Evolutionary conservation across 2,888 invertebrate species (phyloP).

Genomic region (Catonia carolina): DNA sequence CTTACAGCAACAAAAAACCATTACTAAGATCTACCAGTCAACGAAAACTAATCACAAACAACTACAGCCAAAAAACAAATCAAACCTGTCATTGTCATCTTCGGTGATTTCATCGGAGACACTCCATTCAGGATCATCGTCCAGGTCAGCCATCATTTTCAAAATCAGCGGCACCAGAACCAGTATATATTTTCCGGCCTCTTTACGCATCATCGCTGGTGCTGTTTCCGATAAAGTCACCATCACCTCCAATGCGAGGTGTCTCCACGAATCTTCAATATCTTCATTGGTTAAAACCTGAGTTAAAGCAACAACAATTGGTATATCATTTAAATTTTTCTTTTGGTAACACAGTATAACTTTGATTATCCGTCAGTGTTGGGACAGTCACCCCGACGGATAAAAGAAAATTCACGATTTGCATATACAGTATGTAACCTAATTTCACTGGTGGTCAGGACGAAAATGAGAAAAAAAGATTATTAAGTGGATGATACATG

Average conservation of each 20-base stretch:
- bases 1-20: too few relatives aligned
- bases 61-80: too few relatives aligned
- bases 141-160: constrained; percentile 91
- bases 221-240: constrained; percentile 87
- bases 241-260: constrained; percentile 82
- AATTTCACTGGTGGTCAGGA: too few relatives aligned
- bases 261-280: constrained; percentile 75
- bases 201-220: constrained; percentile 93
- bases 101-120: constrained; percentile 79
- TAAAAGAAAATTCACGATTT: too few relatives aligned
- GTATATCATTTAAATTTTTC: neutral
- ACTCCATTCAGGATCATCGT: constrained; percentile 87
- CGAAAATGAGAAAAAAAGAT: too few relatives aligned
- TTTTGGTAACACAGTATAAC: neutral
- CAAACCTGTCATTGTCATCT: constrained; percentile 78
- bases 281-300: constrained; percentile 64
- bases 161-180: constrained; percentile 76
- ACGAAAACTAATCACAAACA: too few relatives aligned
- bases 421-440: too few relatives aligned
- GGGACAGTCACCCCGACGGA: too few relatives aligned
- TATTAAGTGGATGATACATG: too few relatives aligned
- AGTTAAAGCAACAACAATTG: too few relatives aligned
- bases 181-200: constrained; percentile 75
- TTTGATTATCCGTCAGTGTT: too few relatives aligned
- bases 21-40: too few relatives aligned